Evolutionary conservation across 1,140 invertebrate species (phyloP).

Genomic region (Propsilocerus akamusi): DNA sequence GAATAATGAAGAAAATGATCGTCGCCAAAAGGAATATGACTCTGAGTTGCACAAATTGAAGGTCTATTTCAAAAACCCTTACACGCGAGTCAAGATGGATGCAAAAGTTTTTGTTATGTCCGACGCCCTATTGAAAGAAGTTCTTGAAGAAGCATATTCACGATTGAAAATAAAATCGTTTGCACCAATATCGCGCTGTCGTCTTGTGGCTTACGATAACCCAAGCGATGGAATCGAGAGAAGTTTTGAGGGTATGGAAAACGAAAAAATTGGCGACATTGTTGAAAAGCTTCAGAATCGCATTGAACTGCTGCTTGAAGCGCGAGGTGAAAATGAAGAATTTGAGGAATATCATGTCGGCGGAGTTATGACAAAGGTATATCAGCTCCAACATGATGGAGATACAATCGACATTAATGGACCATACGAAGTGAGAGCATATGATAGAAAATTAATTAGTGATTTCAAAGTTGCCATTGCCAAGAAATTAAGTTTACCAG

Average conservation of each 20-base stretch:
- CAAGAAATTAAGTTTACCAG: constrained; percentile 26
- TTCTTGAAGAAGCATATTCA: constrained; percentile 36
- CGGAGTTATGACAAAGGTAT: constrained; percentile 44
- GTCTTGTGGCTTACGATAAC: constrained; percentile 54
- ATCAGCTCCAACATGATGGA: constrained; percentile 32
- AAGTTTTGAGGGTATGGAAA: constrained; percentile 42
- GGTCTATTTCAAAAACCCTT: constrained; percentile 43
- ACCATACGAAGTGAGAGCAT: constrained; percentile 37
- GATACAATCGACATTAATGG: constrained; percentile 38
- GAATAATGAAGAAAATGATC: constrained; percentile 45
- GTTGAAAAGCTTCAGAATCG: constrained; percentile 18
- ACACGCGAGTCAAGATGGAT: constrained; percentile 29
- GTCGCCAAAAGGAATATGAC: constrained; percentile 34
- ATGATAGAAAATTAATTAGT: constrained; percentile 32
- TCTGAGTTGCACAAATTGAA: constrained; percentile 41
- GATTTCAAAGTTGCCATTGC: constrained; percentile 39
- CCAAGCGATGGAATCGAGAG: constrained; percentile 44
- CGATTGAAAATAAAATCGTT: constrained; percentile 36
- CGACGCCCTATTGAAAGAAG: constrained; percentile 34
- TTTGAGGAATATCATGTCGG: constrained; percentile 46
- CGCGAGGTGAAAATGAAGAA: constrained; percentile 35
- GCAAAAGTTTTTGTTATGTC: constrained; percentile 33
- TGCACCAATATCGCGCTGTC: constrained; percentile 42
- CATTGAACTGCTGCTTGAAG: constrained; percentile 49
- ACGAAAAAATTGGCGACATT: constrained; percentile 23